A percentile compares a stretch with the other conserved stretches of the same genome.
phyloP scores from a whole-genome alignment of 1,140 invertebrate species.

The Acromyrmex charruanus region DNA sequence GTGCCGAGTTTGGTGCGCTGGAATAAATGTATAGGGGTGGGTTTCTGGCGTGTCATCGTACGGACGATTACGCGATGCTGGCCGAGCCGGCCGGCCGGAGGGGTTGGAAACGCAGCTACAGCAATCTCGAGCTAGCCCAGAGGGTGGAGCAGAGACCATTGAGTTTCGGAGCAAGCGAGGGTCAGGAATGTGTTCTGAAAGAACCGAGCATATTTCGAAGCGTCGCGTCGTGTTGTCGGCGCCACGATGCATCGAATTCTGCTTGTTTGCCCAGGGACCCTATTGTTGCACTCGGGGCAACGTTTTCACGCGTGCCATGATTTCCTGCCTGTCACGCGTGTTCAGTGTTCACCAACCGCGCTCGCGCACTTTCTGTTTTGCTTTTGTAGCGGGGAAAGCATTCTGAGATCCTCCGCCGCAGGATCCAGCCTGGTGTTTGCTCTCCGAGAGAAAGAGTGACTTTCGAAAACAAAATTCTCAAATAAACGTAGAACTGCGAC shows the following conservation, averaged over 20 bases:
- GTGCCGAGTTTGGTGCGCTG: slow-evolving; percentile 44
- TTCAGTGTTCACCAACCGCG: background rate
- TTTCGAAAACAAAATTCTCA: slow-evolving; percentile 55
- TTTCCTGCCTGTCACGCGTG: slow-evolving; percentile 35
- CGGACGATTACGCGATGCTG: slow-evolving; percentile 68
- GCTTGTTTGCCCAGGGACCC: slow-evolving; percentile 40
- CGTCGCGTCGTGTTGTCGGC: background rate
- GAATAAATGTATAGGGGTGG: slow-evolving; percentile 65
- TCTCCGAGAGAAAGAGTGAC: background rate
- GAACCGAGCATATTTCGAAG: slow-evolving; percentile 36
- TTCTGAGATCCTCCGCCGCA: slow-evolving; percentile 1
- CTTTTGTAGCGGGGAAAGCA: background rate
- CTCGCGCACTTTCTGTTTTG: background rate
- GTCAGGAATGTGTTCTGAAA: slow-evolving; percentile 67
- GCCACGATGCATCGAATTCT: slow-evolving; percentile 46
- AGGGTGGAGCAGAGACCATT: slow-evolving; percentile 63
- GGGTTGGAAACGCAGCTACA: slow-evolving; percentile 37
- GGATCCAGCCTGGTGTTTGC: slow-evolving; percentile 28
- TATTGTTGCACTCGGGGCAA: slow-evolving; percentile 29
- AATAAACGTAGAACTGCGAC: background rate
- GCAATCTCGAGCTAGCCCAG: background rate
- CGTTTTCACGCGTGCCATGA: slow-evolving; percentile 37
- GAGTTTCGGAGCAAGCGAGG: slow-evolving; percentile 42
- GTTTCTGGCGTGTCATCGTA: slow-evolving; percentile 73
- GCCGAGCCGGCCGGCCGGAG: background rate